phyloP scores from a whole-genome alignment of 2,113 vertebrate species.

The Otis tarda region DNA sequence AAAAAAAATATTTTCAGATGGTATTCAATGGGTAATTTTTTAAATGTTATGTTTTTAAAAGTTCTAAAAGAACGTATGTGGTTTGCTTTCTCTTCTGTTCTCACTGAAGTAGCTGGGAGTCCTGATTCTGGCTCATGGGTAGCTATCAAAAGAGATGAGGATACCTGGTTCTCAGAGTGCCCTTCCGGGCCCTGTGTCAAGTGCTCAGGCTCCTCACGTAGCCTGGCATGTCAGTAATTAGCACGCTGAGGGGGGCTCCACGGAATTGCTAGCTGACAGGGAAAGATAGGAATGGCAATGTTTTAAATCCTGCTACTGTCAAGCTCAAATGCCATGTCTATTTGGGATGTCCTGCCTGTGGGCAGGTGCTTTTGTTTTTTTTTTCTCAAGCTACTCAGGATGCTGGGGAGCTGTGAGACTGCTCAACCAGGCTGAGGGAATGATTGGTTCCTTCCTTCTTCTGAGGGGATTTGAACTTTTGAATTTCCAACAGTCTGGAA shows the following conservation, averaged over 20 bases:
- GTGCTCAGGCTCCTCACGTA: background rate
- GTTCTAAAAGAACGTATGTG: background rate
- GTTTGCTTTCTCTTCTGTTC: background rate
- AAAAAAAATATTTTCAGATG: background rate
- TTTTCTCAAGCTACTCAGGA: background rate
- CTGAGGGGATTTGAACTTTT: background rate
- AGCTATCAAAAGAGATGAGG: background rate
- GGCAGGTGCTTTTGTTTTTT: background rate
- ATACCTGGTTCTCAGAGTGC: background rate
- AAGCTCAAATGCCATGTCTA: background rate
- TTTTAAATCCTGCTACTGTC: background rate
- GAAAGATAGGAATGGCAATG: background rate
- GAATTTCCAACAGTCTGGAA: background rate
- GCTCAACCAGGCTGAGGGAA: background rate
- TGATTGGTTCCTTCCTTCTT: background rate
- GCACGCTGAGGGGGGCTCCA: background rate
- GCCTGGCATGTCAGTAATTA: background rate
- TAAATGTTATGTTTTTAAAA: background rate
- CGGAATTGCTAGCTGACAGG: background rate
- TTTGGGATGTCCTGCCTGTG: background rate
- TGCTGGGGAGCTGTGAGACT: background rate
- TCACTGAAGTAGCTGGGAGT: background rate
- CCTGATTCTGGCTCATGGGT: background rate
- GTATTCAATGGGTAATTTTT: background rate
- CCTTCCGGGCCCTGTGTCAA: background rate